These are phyloP conservation scores for Selenia dentaria DNA, from an alignment of 2,888 invertebrate genomes.

Conservation along the genomic window DNA sequence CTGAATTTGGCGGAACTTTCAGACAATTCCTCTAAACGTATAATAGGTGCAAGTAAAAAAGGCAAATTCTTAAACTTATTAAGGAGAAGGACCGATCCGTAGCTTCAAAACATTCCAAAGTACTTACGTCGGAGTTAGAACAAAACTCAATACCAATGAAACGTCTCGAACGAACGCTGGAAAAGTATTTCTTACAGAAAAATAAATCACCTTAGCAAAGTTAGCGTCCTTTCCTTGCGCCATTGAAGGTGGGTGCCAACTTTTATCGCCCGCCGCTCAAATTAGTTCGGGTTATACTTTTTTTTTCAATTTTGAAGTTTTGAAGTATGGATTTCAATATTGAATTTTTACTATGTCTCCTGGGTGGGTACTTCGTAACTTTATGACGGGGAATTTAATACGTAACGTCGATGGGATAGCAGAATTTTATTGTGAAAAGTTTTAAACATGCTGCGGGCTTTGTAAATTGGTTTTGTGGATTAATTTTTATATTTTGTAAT, in stretches of 20 bases:
- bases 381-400: slow-evolving; percentile 55
- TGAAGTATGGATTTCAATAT: slow-evolving; percentile 79
- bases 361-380: slow-evolving; percentile 44
- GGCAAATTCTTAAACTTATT: slow-evolving; percentile 60
- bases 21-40: slow-evolving; percentile 52
- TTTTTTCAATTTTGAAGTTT: slow-evolving; percentile 69
- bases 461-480: slow-evolving; percentile 20
- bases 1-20: slow-evolving; percentile 43
- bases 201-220: slow-evolving; percentile 76
- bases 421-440: slow-evolving; percentile 31
- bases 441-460: slow-evolving; percentile 30
- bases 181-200: slow-evolving; percentile 71
- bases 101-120: slow-evolving; percentile 66
- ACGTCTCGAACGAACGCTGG: slow-evolving; percentile 60
- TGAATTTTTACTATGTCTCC: slow-evolving; percentile 72
- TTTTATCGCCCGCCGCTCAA: slow-evolving; percentile 72
- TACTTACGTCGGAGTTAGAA: slow-evolving; percentile 67
- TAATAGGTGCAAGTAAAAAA: slow-evolving; percentile 59
- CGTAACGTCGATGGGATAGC: slow-evolving; percentile 34
- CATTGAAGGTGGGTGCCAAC: slow-evolving; percentile 66
- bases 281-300: slow-evolving; percentile 66
- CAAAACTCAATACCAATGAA: slow-evolving; percentile 79
- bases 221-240: slow-evolving; percentile 65
- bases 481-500: slow-evolving; percentile 8
- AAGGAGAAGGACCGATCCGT: slow-evolving; percentile 56